Evolutionary conservation across 2,797 vertebrate genomes (phyloP), one percentile per base, ranked within the genome.

Genomic region (Zenarchopterus dispar): DNA sequence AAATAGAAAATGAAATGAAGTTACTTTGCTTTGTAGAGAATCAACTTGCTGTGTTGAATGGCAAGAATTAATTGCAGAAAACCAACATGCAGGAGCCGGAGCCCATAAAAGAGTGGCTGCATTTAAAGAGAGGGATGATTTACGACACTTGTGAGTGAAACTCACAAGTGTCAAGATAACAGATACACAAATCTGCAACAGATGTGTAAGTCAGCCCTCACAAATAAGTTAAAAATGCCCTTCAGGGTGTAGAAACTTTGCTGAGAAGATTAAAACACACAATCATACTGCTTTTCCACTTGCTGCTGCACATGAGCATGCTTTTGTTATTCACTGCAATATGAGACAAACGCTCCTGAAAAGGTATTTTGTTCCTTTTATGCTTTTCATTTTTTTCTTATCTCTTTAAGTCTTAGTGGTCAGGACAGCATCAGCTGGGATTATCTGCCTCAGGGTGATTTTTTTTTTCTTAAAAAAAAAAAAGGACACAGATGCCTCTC

Each of bases 181-280:
- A 88, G 78, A 80, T 80, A 73, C 69, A 59, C 41, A 1, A 52
- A 47, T 57, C 74, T 62, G 77, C 78, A 81, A 80, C 84, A 82
- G 77, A 82, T 80, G 75, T 76, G 80, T 62, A 80, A 73, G 78
- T 80, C 51, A 56, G 8, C 45, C 49, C 59, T 75, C 70, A 71
- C 70, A 73, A 84, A 75, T 80, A 78, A 77, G 44, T 66, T 46
- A 70, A 8, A 62, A 46, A 55, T 54, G 33, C 1, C 39, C 22
- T 51, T 33, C 50, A 57, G 44, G 55, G 54, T 24, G 47, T 28
- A 28, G 26, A 47, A 79, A 79, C 65, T 81, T 81, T 65, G 26
- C 57, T 36, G 3, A 26, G 31, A 19, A 23, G 19, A 70, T 56
- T 42, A 55, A 56, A 73, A 23, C n/a, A 9, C 67, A 13, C 8